Percentiles rank a stretch among this genome's conserved stretches.
These are phyloP conservation scores for Fabriciana adippe DNA, from an alignment of 2,888 invertebrate genomes.

Conservation along the genomic window DNA sequence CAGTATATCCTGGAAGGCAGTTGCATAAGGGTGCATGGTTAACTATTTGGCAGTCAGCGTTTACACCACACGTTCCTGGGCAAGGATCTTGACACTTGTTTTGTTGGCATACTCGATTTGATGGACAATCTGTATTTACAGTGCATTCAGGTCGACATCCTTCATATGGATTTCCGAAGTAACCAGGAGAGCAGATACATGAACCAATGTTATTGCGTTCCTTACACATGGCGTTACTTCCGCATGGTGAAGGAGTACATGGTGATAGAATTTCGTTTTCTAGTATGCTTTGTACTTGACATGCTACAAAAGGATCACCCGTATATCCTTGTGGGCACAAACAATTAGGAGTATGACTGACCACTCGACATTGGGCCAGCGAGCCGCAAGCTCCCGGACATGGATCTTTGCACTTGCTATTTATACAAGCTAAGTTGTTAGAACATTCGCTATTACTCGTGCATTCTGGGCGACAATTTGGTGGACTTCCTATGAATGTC, in stretches of 20 bases:
- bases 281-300: slow-evolving; percentile 68
- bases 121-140: slow-evolving; percentile 87
- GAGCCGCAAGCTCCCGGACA: slow-evolving; percentile 87
- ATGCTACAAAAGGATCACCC: slow-evolving; percentile 88
- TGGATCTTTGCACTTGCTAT: slow-evolving; percentile 88
- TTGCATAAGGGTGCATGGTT: slow-evolving; percentile 88
- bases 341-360: slow-evolving; percentile 88
- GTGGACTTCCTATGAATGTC: slow-evolving; percentile 86
- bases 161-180: slow-evolving; percentile 84
- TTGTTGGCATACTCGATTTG: slow-evolving; percentile 87
- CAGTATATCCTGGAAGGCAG: slow-evolving; percentile 85
- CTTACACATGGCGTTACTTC: slow-evolving; percentile 86
- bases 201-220: slow-evolving; percentile 87
- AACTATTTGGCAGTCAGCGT: slow-evolving; percentile 87
- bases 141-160: slow-evolving; percentile 90
- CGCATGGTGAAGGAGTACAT: slow-evolving; percentile 87
- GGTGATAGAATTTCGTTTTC: slow-evolving; percentile 78
- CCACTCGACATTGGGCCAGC: slow-evolving; percentile 87
- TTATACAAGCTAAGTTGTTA: slow-evolving; percentile 85
- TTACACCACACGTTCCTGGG: slow-evolving; percentile 87
- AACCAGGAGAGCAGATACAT: slow-evolving; percentile 85
- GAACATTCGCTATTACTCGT: slow-evolving; percentile 87
- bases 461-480: slow-evolving; percentile 89
- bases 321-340: slow-evolving; percentile 84
- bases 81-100: slow-evolving; percentile 90